Percentiles rank a stretch among this genome's conserved stretches.
These are phyloP conservation scores for Heterotis niloticus DNA, from an alignment of 2,113 vertebrate species.

Conservation along the genomic window DNA sequence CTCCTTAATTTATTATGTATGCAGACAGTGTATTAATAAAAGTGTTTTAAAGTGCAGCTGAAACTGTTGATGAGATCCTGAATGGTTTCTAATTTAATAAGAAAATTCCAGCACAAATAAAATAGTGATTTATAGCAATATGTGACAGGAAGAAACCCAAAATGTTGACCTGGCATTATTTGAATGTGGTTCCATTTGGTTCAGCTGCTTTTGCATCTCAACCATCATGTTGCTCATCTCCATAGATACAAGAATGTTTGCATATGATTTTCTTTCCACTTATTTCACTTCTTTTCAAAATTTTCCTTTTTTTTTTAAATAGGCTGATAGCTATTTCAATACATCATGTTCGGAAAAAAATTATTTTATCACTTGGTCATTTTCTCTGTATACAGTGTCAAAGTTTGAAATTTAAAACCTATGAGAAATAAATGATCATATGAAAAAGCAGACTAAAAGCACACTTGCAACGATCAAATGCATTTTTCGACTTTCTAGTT, in stretches of 20 bases:
- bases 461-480: too few relatives aligned
- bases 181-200: slow-evolving; percentile 50
- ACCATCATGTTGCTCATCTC: slow-evolving; percentile 31
- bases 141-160: slow-evolving; percentile 39
- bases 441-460: too few relatives aligned
- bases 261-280: slow-evolving; percentile 26
- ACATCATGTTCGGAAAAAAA: not conserved
- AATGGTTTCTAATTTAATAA: not conserved
- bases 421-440: not conserved
- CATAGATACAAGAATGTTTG: slow-evolving; percentile 30
- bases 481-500: too few relatives aligned
- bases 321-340: not conserved
- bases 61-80: too few relatives aligned
- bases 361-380: not conserved
- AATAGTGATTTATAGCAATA: slow-evolving; percentile 33
- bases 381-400: not conserved
- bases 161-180: slow-evolving; percentile 43
- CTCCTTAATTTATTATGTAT: too few relatives aligned
- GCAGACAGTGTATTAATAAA: too few relatives aligned
- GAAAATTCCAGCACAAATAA: not conserved
- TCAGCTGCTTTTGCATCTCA: slow-evolving; percentile 54
- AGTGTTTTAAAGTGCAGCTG: too few relatives aligned
- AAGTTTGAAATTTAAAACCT: not conserved
- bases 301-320: too few relatives aligned
- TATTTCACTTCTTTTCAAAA: not conserved